Evolutionary conservation across 2,888 invertebrate genomes (phyloP).

Genomic region (Trissoscelio sp.): DNA sequence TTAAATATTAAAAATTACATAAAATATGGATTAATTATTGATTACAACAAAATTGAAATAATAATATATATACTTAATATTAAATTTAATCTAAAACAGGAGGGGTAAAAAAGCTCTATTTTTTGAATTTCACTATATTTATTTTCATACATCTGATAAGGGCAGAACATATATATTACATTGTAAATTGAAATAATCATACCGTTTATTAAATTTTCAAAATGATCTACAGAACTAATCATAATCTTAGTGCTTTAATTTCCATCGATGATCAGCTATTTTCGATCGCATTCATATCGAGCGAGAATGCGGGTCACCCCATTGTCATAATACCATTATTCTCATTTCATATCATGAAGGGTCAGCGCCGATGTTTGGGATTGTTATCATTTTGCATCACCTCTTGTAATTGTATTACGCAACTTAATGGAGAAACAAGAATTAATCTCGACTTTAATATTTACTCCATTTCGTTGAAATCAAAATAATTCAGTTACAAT

Average conservation of each 20-base stretch:
- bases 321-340: slow-evolving; percentile 52
- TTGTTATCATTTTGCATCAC: slow-evolving; percentile 49
- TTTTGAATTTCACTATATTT: too few species aligned
- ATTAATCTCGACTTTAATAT: slow-evolving; percentile 50
- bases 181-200: too few species aligned
- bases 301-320: slow-evolving; percentile 37
- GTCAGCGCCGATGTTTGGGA: slow-evolving; percentile 42
- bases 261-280: slow-evolving; percentile 33
- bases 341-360: slow-evolving; percentile 41
- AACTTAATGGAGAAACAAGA: slow-evolving; percentile 46
- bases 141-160: too few species aligned
- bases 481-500: slow-evolving; percentile 35
- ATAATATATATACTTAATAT: too few species aligned
- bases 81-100: too few species aligned
- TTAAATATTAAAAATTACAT: too few species aligned
- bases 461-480: slow-evolving; percentile 28
- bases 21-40: too few species aligned
- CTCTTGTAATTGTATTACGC: slow-evolving; percentile 46
- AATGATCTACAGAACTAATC: too few species aligned
- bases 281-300: slow-evolving; percentile 37
- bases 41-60: too few species aligned
- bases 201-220: too few species aligned
- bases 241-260: slow-evolving; percentile 28
- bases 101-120: too few species aligned
- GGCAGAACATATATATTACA: too few species aligned